phyloP scores from a whole-genome alignment of 2,888 invertebrate species.

The Isoperla grammatica region DNA sequence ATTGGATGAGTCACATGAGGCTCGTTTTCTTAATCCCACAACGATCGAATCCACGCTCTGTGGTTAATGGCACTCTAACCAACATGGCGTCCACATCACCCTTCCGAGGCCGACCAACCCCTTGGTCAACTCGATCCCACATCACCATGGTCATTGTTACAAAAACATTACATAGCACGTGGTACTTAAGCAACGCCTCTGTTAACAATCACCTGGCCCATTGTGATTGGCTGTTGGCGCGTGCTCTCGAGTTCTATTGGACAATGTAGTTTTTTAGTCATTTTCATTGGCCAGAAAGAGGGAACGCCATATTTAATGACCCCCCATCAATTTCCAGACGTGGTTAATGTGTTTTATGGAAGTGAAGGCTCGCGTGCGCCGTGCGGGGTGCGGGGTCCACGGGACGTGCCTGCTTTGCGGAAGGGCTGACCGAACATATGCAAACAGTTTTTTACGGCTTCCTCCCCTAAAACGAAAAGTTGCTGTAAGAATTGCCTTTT shows the following conservation, averaged over 20 bases:
- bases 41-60: too few species aligned
- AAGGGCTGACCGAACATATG: conserved; percentile 19
- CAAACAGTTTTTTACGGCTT: conserved; percentile 12
- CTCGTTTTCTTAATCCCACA: too few species aligned
- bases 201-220: conserved; percentile 17
- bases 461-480: conserved; percentile 13
- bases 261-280: conserved; percentile 9
- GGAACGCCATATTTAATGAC: conserved; percentile 18
- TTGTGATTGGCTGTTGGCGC: conserved; percentile 13
- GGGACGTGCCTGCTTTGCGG: neutral
- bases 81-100: too few species aligned
- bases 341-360: conserved; percentile 17
- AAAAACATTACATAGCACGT: neutral
- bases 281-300: conserved; percentile 16
- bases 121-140: too few species aligned
- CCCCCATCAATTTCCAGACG: conserved; percentile 17
- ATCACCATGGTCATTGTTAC: neutral
- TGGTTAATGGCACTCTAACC: too few species aligned
- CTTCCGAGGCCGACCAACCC: too few species aligned
- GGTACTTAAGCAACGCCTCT: conserved; percentile 5
- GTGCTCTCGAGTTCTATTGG: conserved; percentile 15
- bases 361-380: conserved; percentile 12
- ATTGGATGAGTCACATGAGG: too few species aligned
- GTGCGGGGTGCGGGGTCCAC: neutral
- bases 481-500: neutral